phyloP scores from a whole-genome alignment of 2,113 vertebrate species.

The Antigone vipio region DNA sequence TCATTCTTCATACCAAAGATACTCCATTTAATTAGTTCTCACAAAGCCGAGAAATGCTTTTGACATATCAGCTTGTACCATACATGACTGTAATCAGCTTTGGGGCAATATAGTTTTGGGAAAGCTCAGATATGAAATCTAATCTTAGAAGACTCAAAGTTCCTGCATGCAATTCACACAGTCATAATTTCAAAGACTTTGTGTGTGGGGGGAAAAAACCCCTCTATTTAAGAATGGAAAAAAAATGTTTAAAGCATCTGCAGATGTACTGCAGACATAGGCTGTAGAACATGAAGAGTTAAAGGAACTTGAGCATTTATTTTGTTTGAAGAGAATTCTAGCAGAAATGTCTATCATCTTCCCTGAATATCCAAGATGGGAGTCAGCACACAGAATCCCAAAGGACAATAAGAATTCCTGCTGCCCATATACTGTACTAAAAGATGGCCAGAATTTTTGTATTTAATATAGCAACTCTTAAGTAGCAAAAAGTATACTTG shows the following conservation, averaged over 20 bases:
- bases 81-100: not conserved
- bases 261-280: not conserved
- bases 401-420: not conserved
- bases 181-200: not conserved
- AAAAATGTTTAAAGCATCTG: not conserved
- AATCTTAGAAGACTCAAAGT: not conserved
- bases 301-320: not conserved
- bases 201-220: rapidly evolving
- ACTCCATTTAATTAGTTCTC: not conserved
- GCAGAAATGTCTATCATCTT: not conserved
- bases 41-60: not conserved
- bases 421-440: not conserved
- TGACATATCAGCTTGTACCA: not conserved
- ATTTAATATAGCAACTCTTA: not conserved
- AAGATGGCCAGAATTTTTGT: not conserved
- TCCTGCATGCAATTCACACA: not conserved
- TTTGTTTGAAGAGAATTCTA: not conserved
- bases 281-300: not conserved
- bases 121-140: not conserved
- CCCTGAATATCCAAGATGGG: not conserved
- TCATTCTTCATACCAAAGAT: not conserved
- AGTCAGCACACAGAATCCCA: not conserved
- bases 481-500: not conserved
- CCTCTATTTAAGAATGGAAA: not conserved
- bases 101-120: not conserved